Conservation (phyloP, 1,140 invertebrate species). For the Leucophenga varia region DNA sequence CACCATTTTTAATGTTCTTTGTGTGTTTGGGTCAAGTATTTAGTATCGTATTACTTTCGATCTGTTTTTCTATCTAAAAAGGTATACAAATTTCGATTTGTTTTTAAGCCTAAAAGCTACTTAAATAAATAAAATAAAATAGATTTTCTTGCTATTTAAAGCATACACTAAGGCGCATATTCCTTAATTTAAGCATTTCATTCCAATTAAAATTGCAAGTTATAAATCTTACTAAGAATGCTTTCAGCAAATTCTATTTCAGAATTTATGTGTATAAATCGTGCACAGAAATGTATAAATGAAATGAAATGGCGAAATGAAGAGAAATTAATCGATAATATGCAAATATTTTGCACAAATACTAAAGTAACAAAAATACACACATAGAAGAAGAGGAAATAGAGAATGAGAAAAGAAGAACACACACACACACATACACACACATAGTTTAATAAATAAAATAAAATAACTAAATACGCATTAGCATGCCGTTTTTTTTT, state of each 20-base stretch:
- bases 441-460: too few relatives aligned
- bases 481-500: constrained; percentile 53
- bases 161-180: too few relatives aligned
- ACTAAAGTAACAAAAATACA: constrained; percentile 3
- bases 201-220: not conserved
- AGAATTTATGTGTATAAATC: constrained; percentile 17
- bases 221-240: constrained; percentile 34
- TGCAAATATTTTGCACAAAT: constrained; percentile 36
- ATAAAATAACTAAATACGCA: constrained; percentile 52
- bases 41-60: constrained; percentile 25
- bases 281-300: constrained; percentile 10
- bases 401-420: constrained; percentile 41
- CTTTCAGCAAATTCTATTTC: constrained; percentile 2
- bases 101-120: constrained; percentile 45
- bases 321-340: constrained; percentile 38
- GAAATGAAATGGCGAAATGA: too few relatives aligned
- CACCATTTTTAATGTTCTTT: constrained; percentile 21
- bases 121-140: constrained; percentile 12
- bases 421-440: constrained; percentile 7
- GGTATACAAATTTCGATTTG: constrained; percentile 39
- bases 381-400: constrained; percentile 5
- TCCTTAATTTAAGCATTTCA: too few relatives aligned
- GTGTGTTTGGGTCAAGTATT: constrained; percentile 16
- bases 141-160: not conserved
- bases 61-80: constrained; percentile 20